phyloP scores from a whole-genome alignment of 2,888 invertebrate genomes.

The Lasius platythorax region DNA sequence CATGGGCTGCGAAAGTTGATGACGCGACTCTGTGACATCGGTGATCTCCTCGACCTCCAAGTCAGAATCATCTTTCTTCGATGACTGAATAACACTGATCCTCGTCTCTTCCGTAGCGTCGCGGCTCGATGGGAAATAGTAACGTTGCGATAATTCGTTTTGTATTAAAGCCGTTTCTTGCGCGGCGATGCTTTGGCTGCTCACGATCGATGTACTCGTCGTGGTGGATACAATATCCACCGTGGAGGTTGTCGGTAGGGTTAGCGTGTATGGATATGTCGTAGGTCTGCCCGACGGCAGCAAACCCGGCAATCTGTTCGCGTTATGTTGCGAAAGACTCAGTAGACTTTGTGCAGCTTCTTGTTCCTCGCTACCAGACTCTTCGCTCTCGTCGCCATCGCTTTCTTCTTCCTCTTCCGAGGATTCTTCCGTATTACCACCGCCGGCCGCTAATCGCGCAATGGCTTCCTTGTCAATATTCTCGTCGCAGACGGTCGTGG shows the following conservation, averaged over 20 bases:
- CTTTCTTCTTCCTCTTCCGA: slow-evolving; percentile 85
- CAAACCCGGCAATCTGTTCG: slow-evolving; percentile 86
- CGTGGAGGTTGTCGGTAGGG: slow-evolving; percentile 66
- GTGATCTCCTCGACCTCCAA: slow-evolving; percentile 73
- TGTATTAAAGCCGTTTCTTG: slow-evolving; percentile 78
- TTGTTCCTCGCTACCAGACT: slow-evolving; percentile 88
- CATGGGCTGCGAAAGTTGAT: slow-evolving; percentile 80
- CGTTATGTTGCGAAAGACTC: slow-evolving; percentile 89
- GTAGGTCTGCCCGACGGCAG: slow-evolving; percentile 89
- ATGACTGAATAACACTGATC: slow-evolving; percentile 76
- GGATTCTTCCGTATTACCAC: slow-evolving; percentile 87
- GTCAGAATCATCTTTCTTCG: slow-evolving; percentile 74
- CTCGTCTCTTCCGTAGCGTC: slow-evolving; percentile 72
- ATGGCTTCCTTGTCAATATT: slow-evolving; percentile 88
- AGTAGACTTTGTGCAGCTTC: slow-evolving; percentile 94
- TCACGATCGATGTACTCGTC: slow-evolving; percentile 65
- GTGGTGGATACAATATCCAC: slow-evolving; percentile 60
- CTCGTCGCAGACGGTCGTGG: slow-evolving; percentile 89
- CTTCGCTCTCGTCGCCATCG: slow-evolving; percentile 83
- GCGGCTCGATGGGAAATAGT: slow-evolving; percentile 84
- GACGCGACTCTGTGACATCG: slow-evolving; percentile 70
- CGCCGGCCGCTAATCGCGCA: slow-evolving; percentile 87
- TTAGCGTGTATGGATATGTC: slow-evolving; percentile 89
- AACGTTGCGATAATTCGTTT: slow-evolving; percentile 81
- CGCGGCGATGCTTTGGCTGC: slow-evolving; percentile 69